Evolutionary conservation across 2,888 invertebrate species (phyloP).

Genomic region (Melieria picta): DNA sequence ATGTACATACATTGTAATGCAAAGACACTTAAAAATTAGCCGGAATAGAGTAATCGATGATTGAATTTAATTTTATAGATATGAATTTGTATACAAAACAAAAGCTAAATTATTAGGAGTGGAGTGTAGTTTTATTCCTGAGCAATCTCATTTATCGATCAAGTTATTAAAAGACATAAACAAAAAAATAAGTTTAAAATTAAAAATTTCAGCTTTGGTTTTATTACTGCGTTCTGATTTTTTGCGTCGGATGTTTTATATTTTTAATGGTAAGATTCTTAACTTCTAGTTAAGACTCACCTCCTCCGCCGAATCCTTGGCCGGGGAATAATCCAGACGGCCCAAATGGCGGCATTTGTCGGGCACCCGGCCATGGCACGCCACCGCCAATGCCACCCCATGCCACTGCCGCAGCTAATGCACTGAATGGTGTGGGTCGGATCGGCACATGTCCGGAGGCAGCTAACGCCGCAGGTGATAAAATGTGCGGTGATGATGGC

Average conservation of each 20-base stretch:
- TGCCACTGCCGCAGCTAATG: constrained; percentile 76
- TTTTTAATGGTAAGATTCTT: constrained; percentile 1
- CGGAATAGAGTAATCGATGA: too few relatives aligned
- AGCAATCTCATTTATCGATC: too few relatives aligned
- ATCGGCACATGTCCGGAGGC: constrained; percentile 72
- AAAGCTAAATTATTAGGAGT: too few relatives aligned
- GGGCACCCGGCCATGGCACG: constrained; percentile 70
- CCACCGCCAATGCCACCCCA: constrained; percentile 72
- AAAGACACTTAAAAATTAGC: too few relatives aligned
- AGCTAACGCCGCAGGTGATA: constrained; percentile 63
- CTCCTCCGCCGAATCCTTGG: constrained; percentile 70
- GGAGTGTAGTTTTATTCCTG: too few relatives aligned
- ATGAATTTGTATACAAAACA: too few relatives aligned
- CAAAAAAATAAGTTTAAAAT: background rate
- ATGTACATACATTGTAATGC: too few relatives aligned
- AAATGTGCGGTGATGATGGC: constrained; percentile 55
- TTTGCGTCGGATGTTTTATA: background rate
- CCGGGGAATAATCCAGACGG: constrained; percentile 76
- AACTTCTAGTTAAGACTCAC: constrained; percentile 60
- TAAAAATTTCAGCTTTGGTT: background rate
- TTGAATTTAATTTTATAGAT: too few relatives aligned
- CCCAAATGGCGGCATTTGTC: constrained; percentile 72
- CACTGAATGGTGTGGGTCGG: constrained; percentile 81
- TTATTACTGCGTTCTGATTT: background rate
- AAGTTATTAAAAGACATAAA: background rate